phyloP scores from a whole-genome alignment of 2,797 vertebrate species.

The Etheostoma nigrum region DNA sequence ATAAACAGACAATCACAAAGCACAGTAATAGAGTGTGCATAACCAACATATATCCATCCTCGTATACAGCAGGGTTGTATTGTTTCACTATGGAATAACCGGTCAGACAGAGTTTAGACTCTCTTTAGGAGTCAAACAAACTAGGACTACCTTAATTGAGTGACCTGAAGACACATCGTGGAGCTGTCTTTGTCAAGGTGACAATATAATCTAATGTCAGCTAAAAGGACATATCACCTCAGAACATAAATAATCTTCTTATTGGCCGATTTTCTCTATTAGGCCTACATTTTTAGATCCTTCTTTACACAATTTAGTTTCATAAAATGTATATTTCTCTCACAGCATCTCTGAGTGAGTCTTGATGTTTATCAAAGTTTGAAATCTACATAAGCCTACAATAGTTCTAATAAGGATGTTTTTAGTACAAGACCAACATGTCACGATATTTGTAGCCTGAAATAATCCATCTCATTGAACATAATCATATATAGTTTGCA shows the following conservation, averaged over 20 bases:
- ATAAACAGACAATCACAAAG: neutral
- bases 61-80: neutral
- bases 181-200: constrained; percentile 57
- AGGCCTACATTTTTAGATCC: neutral
- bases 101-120: neutral
- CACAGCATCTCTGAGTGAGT: neutral
- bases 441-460: neutral
- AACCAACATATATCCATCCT: neutral
- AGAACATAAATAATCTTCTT: neutral
- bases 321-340: neutral
- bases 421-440: neutral
- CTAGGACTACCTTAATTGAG: neutral
- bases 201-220: constrained; percentile 43
- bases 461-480: neutral
- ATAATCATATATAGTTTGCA: neutral
- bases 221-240: constrained; percentile 38
- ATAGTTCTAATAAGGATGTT: neutral
- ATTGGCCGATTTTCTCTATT: neutral
- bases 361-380: neutral
- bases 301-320: neutral
- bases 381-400: neutral
- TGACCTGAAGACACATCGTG: neutral
- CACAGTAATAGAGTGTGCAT: neutral
- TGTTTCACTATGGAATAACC: neutral
- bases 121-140: neutral